Conservation (phyloP, 2,888 invertebrate species). For the Diplazon laetatorius region DNA sequence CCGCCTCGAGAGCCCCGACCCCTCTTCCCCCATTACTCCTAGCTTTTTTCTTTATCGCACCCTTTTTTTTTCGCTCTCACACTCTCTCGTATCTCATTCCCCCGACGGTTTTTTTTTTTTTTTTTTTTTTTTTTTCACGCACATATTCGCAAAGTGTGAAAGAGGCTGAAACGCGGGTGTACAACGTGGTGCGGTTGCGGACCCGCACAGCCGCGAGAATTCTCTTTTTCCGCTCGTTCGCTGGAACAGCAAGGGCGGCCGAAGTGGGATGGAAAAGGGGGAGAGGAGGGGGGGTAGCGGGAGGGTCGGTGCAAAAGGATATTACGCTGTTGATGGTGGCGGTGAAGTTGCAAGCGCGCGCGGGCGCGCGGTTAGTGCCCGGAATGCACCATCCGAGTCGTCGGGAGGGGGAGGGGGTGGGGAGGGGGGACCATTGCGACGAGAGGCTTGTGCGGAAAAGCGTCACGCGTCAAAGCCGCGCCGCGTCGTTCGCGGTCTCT, state of each 20-base stretch:
- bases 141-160: conserved; percentile 56
- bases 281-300: conserved; percentile 10
- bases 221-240: conserved; percentile 13
- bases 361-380: conserved; percentile 60
- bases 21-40: conserved; percentile 2
- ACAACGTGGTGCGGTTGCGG: conserved; percentile 46
- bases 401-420: too few species aligned
- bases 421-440: conserved; percentile 10
- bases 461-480: conserved; percentile 64
- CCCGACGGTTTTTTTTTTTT: too few species aligned
- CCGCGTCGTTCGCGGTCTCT: conserved; percentile 61
- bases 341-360: conserved; percentile 56
- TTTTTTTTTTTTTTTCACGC: conserved; percentile 59
- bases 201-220: conserved; percentile 23
- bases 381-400: conserved; percentile 53
- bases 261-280: conserved; percentile 23
- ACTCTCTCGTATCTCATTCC: conserved; percentile 30
- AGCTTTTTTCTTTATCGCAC: conserved; percentile 13
- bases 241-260: too few species aligned
- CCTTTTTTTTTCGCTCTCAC: background rate
- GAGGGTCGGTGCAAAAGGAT: conserved; percentile 17
- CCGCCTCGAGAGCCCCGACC: conserved; percentile 13
- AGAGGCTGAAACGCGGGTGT: conserved; percentile 47
- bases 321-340: conserved; percentile 28
- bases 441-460: conserved; percentile 52